Percentiles rank a stretch among this genome's conserved stretches.
phyloP scores from a whole-genome alignment of 2,888 invertebrate genomes.

The Noctua janthe region DNA sequence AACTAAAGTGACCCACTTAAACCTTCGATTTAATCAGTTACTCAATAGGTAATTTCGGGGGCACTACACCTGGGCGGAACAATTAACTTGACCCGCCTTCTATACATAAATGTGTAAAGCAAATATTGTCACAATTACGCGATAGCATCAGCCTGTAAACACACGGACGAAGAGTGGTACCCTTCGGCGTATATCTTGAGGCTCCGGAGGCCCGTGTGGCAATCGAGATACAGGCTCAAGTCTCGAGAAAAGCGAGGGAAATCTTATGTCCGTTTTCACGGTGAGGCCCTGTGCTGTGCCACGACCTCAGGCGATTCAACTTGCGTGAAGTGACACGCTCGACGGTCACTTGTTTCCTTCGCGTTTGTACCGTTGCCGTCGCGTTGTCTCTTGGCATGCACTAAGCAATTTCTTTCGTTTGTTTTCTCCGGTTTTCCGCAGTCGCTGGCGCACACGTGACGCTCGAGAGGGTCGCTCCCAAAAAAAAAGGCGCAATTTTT shows the following conservation, averaged over 20 bases:
- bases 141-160: slow-evolving; percentile 89
- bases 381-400: neutral
- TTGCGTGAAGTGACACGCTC: neutral
- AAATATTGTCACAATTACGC: slow-evolving; percentile 90
- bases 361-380: neutral
- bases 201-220: slow-evolving; percentile 75
- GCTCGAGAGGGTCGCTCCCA: neutral
- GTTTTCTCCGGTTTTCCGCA: neutral
- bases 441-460: neutral
- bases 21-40: slow-evolving; percentile 79
- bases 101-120: slow-evolving; percentile 84
- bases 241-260: slow-evolving; percentile 64
- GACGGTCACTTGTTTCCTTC: neutral
- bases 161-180: slow-evolving; percentile 81
- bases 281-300: neutral
- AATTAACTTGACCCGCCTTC: slow-evolving; percentile 81
- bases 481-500: neutral
- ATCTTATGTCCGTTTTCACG: neutral
- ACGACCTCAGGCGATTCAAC: neutral
- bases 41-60: slow-evolving; percentile 75
- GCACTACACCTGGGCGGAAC: slow-evolving; percentile 73
- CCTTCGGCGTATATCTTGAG: slow-evolving; percentile 86
- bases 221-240: slow-evolving; percentile 73
- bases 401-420: neutral
- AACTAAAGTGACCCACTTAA: slow-evolving; percentile 66